A percentile compares a stretch with the other conserved stretches of the same genome.
Conservation (phyloP, 2,888 invertebrate genomes). For the Ormyrus rosae region DNA sequence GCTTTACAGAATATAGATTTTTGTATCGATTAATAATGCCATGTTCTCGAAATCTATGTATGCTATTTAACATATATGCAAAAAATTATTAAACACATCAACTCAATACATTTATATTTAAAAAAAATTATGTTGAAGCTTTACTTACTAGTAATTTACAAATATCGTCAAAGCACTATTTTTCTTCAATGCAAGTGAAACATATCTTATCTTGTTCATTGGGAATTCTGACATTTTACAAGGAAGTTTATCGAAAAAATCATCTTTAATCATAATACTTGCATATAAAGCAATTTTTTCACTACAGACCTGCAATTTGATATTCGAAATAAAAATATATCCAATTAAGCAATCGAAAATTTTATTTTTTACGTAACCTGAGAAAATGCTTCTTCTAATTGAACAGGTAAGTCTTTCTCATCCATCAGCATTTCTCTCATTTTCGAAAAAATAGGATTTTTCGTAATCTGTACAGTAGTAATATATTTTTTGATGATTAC, state of each 20-base stretch:
- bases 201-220: slow-evolving; percentile 39
- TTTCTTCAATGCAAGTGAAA: slow-evolving; percentile 58
- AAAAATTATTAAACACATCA: not conserved
- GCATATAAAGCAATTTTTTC: slow-evolving; percentile 11
- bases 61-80: not conserved
- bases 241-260: not conserved
- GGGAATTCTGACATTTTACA: not conserved
- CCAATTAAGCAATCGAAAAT: too few relatives aligned
- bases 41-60: slow-evolving; percentile 35
- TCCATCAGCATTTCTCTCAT: not conserved
- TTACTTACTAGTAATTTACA: slow-evolving; percentile 61
- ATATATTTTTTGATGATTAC: too few relatives aligned
- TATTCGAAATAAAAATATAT: too few relatives aligned
- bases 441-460: not conserved
- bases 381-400: not conserved
- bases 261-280: not conserved
- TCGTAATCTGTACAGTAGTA: too few relatives aligned
- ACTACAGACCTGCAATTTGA: slow-evolving; percentile 48
- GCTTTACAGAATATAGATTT: not conserved
- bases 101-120: not conserved
- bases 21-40: slow-evolving; percentile 44
- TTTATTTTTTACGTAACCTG: slow-evolving; percentile 38
- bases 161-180: slow-evolving; percentile 57
- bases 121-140: not conserved
- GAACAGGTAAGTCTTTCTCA: not conserved